phyloP scores from a whole-genome alignment of 2,888 invertebrate species.

The Achlya flavicornis region DNA sequence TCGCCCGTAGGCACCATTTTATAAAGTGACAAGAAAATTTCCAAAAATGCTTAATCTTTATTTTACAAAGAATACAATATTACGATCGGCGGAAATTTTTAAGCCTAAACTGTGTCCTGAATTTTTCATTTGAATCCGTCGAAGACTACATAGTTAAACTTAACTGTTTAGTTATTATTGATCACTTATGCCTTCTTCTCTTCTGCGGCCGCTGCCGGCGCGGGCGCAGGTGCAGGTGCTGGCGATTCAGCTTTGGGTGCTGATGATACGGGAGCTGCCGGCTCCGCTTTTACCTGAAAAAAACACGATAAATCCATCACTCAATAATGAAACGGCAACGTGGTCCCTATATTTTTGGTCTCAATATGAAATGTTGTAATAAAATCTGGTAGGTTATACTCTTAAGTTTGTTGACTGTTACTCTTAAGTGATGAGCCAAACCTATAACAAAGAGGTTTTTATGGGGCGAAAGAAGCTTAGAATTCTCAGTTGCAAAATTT shows the following conservation, averaged over 20 bases:
- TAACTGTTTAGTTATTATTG: slow-evolving; percentile 13
- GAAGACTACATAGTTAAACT: slow-evolving; percentile 1
- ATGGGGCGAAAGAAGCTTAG: no score
- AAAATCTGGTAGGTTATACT: no score
- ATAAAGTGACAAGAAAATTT: slow-evolving; percentile 2
- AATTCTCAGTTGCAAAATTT: no score
- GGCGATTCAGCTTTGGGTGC: slow-evolving; percentile 20
- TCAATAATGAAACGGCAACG: no score
- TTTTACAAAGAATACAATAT: slow-evolving; percentile 37
- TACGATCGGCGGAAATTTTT: slow-evolving; percentile 24
- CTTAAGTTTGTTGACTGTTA: no score
- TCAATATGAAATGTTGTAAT: no score
- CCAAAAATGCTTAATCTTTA: slow-evolving; percentile 28
- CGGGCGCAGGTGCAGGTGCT: slow-evolving; percentile 19
- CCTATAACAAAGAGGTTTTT: no score
- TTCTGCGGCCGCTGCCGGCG: slow-evolving; percentile 29
- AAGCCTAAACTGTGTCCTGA: slow-evolving; percentile 20
- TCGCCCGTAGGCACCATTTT: not conserved
- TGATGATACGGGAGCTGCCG: slow-evolving; percentile 21
- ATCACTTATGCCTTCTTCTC: slow-evolving; percentile 41
- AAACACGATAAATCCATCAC: no score
- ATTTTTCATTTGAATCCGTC: slow-evolving; percentile 17
- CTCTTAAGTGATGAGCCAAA: no score
- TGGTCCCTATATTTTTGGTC: no score
- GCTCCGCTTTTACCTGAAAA: slow-evolving; percentile 38